Conservation (phyloP, 2,888 invertebrate genomes). For the Neria commutata region DNA sequence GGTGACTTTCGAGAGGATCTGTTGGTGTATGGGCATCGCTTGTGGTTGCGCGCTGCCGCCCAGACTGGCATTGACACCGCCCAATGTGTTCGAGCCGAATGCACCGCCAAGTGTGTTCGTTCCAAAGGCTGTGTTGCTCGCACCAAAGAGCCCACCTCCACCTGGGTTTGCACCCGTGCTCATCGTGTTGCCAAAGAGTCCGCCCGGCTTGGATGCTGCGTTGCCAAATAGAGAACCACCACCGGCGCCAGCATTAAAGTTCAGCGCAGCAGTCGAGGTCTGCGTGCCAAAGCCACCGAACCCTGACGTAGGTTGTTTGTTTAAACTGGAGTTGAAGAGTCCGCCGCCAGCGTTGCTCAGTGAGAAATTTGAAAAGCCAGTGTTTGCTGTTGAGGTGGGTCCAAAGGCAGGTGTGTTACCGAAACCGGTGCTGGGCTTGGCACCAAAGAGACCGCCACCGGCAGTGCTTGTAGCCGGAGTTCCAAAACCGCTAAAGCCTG, state of each 20-base stretch:
- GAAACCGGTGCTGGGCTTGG: slow-evolving; percentile 61
- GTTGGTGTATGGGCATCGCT: slow-evolving; percentile 68
- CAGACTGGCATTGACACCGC: slow-evolving; percentile 31
- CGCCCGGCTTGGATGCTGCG: slow-evolving; percentile 55
- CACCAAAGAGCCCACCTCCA: slow-evolving; percentile 62
- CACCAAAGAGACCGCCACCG: slow-evolving; percentile 53
- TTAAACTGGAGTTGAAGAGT: slow-evolving; percentile 55
- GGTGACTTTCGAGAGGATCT: slow-evolving; percentile 76
- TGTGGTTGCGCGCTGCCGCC: slow-evolving; percentile 49
- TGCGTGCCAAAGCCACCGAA: slow-evolving; percentile 67
- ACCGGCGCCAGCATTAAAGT: slow-evolving; percentile 52
- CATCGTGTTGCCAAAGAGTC: slow-evolving; percentile 61
- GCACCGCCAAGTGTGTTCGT: slow-evolving; percentile 36
- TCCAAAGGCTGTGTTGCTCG: slow-evolving; percentile 51
- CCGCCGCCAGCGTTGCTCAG: slow-evolving; percentile 49
- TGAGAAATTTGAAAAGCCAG: slow-evolving; percentile 53
- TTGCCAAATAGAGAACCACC: slow-evolving; percentile 64
- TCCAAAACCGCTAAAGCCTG: slow-evolving; percentile 60
- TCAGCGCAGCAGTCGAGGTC: slow-evolving; percentile 54
- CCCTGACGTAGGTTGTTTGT: slow-evolving; percentile 63
- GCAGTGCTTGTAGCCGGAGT: slow-evolving; percentile 61
- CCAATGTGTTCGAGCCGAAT: slow-evolving; percentile 40
- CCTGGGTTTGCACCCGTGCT: slow-evolving; percentile 28
- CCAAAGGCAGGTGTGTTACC: slow-evolving; percentile 59
- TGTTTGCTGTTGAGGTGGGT: slow-evolving; percentile 45